Conservation (phyloP, 2,888 invertebrate species). For the Dicycla oo region DNA sequence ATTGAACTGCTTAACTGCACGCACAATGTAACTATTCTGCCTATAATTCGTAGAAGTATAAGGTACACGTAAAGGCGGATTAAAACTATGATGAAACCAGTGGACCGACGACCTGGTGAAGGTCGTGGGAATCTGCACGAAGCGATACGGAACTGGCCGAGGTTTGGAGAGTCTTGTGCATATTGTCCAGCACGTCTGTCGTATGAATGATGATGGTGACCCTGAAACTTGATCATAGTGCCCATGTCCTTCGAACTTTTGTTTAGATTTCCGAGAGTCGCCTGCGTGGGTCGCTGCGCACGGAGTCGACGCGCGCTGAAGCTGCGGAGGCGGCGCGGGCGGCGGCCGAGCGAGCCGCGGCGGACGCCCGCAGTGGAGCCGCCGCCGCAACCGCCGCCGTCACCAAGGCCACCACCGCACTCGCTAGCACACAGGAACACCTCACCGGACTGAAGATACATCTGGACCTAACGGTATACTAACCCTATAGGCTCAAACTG, state of each 20-base stretch:
- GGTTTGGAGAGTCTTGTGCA: too few species aligned
- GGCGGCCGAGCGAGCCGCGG: conserved; percentile 75
- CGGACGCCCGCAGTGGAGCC: conserved; percentile 80
- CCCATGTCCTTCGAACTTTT: background rate
- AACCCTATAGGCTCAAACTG: too few species aligned
- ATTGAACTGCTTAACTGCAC: too few species aligned
- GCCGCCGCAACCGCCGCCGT: conserved; percentile 80
- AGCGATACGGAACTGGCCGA: too few species aligned
- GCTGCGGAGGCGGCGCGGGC: conserved; percentile 79
- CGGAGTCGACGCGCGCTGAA: conserved; percentile 81
- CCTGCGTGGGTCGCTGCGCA: conserved; percentile 79
- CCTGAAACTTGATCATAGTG: conserved; percentile 2
- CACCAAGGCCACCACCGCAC: conserved; percentile 76
- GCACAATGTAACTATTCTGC: too few species aligned
- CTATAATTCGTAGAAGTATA: too few species aligned
- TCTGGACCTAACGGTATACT: conserved; percentile 78
- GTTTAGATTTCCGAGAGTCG: conserved; percentile 78
- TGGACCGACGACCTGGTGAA: too few species aligned
- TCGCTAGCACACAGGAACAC: conserved; percentile 77
- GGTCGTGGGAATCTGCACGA: background rate
- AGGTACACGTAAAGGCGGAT: too few species aligned
- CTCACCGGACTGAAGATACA: conserved; percentile 78
- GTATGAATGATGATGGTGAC: background rate
- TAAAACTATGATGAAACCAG: too few species aligned
- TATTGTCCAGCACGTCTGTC: background rate